A percentile compares a stretch with the other conserved stretches of the same genome.
phyloP scores from a whole-genome alignment of 2,888 invertebrate genomes.

The Eristalis tenax region DNA sequence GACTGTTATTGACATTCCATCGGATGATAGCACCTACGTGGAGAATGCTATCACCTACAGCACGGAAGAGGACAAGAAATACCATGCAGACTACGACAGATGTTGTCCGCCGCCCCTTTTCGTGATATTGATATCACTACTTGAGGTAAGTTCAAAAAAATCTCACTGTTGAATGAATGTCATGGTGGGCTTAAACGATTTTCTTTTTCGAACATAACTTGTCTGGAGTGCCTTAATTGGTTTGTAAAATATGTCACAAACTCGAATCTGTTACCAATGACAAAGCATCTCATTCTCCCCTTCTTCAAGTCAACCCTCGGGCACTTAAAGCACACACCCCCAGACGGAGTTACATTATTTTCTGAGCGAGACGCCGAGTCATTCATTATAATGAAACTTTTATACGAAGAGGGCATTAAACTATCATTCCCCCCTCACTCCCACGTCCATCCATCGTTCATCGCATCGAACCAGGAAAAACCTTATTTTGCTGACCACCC shows the following conservation, averaged over 20 bases:
- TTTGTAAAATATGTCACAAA: conserved; percentile 10
- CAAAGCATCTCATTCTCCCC: conserved; percentile 29
- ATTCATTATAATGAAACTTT: conserved; percentile 66
- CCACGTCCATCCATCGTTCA: background rate
- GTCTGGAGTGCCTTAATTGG: background rate
- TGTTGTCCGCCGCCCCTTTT: conserved; percentile 97
- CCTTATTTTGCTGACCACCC: conserved; percentile 52
- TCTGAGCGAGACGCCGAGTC: conserved; percentile 51
- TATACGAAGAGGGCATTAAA: conserved; percentile 67
- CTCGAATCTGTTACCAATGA: background rate
- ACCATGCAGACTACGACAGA: conserved; percentile 95
- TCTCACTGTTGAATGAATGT: background rate
- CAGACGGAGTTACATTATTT: conserved; percentile 27
- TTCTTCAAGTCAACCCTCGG: conserved; percentile 18
- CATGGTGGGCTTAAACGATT: background rate
- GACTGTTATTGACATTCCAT: conserved; percentile 77
- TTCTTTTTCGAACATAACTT: too few relatives aligned
- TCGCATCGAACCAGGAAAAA: conserved; percentile 50
- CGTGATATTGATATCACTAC: conserved; percentile 93
- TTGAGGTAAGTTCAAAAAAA: conserved; percentile 88
- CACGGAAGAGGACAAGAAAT: conserved; percentile 83
- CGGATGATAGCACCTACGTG: conserved; percentile 69
- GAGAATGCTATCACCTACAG: conserved; percentile 68
- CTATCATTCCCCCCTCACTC: conserved; percentile 53
- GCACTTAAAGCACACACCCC: conserved; percentile 26